A percentile compares a stretch with the other conserved stretches of the same genome.
Conservation (phyloP, 2,797 vertebrate species). For the Gymnopithys bicolor region DNA sequence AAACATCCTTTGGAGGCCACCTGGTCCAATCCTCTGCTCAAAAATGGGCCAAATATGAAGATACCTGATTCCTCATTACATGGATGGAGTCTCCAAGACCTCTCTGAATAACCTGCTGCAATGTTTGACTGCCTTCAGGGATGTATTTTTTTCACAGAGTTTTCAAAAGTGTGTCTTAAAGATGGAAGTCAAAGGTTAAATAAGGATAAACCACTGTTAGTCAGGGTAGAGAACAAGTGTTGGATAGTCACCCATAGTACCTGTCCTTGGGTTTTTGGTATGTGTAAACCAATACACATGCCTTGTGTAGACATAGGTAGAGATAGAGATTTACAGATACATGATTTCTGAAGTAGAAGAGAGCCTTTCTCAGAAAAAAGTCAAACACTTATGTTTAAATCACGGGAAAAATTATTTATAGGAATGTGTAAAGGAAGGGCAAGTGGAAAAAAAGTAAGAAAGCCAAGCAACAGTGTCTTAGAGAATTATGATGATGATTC, state of each 20-base stretch:
- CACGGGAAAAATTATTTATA: not conserved
- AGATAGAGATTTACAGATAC: not conserved
- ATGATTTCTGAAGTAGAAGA: not conserved
- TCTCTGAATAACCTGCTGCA: not conserved
- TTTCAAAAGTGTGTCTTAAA: not conserved
- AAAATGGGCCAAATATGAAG: not conserved
- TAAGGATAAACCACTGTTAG: not conserved
- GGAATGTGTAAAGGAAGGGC: not conserved
- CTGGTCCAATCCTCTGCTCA: not conserved
- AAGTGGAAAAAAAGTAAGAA: not conserved
- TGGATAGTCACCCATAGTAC: not conserved
- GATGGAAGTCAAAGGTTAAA: not conserved
- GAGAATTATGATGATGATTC: not conserved
- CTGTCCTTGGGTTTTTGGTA: not conserved
- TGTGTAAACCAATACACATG: accelerated
- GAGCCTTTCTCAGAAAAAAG: not conserved
- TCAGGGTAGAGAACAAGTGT: not conserved
- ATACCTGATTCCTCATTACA: not conserved
- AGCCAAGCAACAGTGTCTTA: not conserved
- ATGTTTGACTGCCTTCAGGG: not conserved
- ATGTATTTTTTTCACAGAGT: not conserved
- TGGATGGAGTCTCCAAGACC: not conserved
- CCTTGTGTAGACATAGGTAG: not conserved
- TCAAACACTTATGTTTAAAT: not conserved
- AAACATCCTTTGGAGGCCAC: not conserved